These are phyloP conservation scores for Sterrhoptilus dennistouni DNA, from an alignment of 2,113 vertebrate species.

Conservation along the genomic window DNA sequence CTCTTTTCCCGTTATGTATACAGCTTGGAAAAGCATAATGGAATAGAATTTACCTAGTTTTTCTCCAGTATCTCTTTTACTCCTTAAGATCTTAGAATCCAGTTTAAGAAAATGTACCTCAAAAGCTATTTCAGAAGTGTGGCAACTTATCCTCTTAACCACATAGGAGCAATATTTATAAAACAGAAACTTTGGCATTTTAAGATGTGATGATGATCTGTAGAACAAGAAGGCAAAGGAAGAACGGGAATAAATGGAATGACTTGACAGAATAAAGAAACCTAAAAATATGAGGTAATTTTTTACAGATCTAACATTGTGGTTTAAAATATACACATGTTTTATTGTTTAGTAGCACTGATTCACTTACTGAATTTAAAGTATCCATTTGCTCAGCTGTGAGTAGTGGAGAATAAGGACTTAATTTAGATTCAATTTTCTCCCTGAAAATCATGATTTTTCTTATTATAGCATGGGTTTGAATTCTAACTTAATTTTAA, in stretches of 20 bases:
- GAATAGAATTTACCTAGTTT: not conserved
- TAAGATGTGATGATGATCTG: not conserved
- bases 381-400: not conserved
- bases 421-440: not conserved
- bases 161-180: not conserved
- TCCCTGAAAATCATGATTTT: not conserved
- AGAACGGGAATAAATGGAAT: not conserved
- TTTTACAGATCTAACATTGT: not conserved
- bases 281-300: constrained; percentile 17
- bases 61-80: not conserved
- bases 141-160: constrained; percentile 3
- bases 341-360: not conserved
- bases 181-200: not conserved
- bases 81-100: not conserved
- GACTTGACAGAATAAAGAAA: constrained; percentile 16
- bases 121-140: not conserved
- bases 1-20: constrained; percentile 36
- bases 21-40: not conserved
- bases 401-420: not conserved
- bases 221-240: not conserved
- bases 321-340: not conserved
- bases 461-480: not conserved
- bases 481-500: not conserved
- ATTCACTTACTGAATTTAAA: constrained; percentile 12
- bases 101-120: not conserved